These are phyloP conservation scores for Hesperophylax magnus DNA, from an alignment of 1,140 invertebrate genomes.

Conservation along the genomic window DNA sequence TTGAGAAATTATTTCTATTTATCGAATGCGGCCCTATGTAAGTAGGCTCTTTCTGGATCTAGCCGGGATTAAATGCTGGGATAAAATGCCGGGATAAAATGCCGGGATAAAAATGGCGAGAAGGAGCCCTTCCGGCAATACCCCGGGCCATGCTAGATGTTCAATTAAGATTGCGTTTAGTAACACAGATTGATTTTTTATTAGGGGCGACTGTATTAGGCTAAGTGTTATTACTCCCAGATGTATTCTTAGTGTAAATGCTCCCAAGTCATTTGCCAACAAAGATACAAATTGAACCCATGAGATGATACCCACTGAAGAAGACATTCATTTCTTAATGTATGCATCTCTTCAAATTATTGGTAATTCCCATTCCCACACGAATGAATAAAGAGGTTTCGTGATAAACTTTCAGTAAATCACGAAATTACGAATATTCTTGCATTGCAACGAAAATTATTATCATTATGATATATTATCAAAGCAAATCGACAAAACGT, in stretches of 20 bases:
- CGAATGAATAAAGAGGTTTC: neutral
- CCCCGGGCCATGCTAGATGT: conserved; percentile 37
- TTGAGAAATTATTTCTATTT: neutral
- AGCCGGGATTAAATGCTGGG: neutral
- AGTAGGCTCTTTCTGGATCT: conserved; percentile 10
- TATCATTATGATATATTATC: no score
- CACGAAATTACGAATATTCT: no score
- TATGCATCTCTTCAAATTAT: no score
- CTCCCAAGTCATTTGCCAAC: neutral
- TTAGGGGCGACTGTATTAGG: conserved; percentile 10
- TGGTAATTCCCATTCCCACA: no score
- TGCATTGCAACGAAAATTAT: no score
- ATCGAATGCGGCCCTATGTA: neutral
- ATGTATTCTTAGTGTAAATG: neutral
- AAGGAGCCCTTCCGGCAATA: neutral
- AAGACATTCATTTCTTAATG: neutral
- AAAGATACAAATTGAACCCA: no score
- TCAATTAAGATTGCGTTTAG: conserved; percentile 55
- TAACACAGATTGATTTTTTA: conserved; percentile 46
- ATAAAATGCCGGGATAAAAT: neutral
- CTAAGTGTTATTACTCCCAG: conserved; percentile 11
- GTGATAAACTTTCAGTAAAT: no score
- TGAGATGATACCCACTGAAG: no score
- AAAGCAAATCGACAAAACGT: no score
- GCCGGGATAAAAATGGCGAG: conserved; percentile 5